Percentiles rank a stretch among this genome's conserved stretches.
Conservation (phyloP, 2,113 vertebrate species). For the Pampusana beccarii region DNA sequence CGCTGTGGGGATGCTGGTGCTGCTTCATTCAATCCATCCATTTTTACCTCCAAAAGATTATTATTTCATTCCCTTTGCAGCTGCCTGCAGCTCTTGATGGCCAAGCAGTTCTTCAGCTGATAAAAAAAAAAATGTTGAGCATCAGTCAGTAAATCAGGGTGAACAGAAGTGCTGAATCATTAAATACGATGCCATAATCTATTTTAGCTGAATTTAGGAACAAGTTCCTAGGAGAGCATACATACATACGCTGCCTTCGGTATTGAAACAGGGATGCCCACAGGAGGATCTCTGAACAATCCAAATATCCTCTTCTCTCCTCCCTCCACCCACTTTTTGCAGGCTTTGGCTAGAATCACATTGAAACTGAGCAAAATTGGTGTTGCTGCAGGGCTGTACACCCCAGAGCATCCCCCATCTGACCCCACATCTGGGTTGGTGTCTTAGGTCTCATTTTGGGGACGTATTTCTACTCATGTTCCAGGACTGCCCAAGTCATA, state of each 20-base stretch:
- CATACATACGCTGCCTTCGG: background rate
- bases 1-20: background rate
- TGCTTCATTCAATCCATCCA: background rate
- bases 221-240: background rate
- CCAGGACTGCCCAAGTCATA: background rate
- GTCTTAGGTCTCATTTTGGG: background rate
- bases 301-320: background rate
- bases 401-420: background rate
- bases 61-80: background rate
- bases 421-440: accelerated
- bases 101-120: background rate
- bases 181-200: background rate
- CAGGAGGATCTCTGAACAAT: background rate
- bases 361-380: background rate
- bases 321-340: background rate
- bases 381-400: background rate
- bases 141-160: slow-evolving; percentile 48
- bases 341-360: background rate
- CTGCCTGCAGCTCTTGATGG: background rate
- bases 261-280: background rate
- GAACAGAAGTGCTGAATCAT: slow-evolving; percentile 46
- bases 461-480: background rate
- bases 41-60: background rate
- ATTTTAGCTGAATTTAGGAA: background rate
- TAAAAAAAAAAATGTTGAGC: background rate